Percentiles rank a stretch among this genome's conserved stretches.
Conservation (phyloP, 2,113 vertebrate species). For the Larimichthys crocea region DNA sequence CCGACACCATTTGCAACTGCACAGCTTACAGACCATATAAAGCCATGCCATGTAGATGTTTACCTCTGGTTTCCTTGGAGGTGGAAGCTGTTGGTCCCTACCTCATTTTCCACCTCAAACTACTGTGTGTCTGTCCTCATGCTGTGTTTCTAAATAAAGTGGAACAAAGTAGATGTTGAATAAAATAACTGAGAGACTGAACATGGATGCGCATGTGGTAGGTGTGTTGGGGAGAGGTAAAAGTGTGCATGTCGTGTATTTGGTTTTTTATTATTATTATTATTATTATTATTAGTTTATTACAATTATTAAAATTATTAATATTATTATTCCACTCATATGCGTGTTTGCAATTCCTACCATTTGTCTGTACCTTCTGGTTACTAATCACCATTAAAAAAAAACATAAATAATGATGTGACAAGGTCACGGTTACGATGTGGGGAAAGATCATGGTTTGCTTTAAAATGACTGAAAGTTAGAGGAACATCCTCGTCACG, state of each 20-base stretch:
- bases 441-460: not conserved
- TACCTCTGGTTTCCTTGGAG: conserved; percentile 54
- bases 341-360: no score
- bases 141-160: not conserved
- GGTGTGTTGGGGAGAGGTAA: not conserved
- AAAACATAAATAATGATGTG: not conserved
- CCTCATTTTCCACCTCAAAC: conserved; percentile 6
- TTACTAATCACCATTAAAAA: not conserved
- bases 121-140: not conserved
- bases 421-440: not conserved
- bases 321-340: no score
- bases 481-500: not conserved
- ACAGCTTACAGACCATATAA: conserved; percentile 43
- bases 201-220: not conserved
- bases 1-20: not conserved
- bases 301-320: no score
- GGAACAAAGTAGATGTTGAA: not conserved
- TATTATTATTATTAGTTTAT: no score
- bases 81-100: conserved; percentile 4
- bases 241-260: no score
- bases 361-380: not conserved
- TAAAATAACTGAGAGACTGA: no score
- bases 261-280: no score
- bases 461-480: not conserved
- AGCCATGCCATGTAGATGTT: conserved; percentile 39